A percentile compares a stretch with the other conserved stretches of the same genome.
Evolutionary conservation across 30 jellyfish, hydroid and myxozoan genomes (phyloP).

Genomic region (Sanderia malayensis): DNA sequence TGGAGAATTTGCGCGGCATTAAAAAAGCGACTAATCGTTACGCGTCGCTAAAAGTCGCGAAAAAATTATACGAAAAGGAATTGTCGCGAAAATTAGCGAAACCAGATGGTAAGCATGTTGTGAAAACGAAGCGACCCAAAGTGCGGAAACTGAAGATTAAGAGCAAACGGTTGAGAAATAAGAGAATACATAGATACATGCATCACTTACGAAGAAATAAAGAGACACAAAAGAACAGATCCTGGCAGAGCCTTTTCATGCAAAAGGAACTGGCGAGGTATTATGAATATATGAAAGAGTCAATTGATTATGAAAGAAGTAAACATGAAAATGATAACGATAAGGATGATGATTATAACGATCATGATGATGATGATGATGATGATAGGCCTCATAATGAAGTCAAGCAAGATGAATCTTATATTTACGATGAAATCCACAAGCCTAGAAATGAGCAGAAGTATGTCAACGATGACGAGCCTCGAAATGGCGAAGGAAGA

Average conservation of each 20-base stretch:
- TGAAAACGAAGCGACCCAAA: not conserved
- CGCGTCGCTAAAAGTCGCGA: not conserved
- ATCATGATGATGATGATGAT: conserved; percentile 12
- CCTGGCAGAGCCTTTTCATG: too few relatives aligned
- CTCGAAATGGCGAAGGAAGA: too few relatives aligned
- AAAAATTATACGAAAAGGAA: not conserved
- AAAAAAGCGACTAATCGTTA: not conserved
- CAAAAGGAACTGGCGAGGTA: too few relatives aligned
- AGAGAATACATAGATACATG: too few relatives aligned
- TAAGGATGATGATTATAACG: conserved; percentile 7
- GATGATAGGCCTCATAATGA: too few relatives aligned
- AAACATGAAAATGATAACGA: not conserved
- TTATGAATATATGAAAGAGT: not conserved
- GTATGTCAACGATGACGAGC: too few relatives aligned
- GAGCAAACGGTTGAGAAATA: not conserved
- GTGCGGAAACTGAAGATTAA: not conserved
- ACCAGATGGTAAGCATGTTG: not conserved
- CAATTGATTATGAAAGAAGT: not conserved
- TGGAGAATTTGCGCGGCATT: not conserved
- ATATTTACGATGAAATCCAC: too few relatives aligned
- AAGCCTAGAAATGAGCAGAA: too few relatives aligned
- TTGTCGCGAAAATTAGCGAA: not conserved
- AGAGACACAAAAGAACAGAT: too few relatives aligned
- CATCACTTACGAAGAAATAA: too few relatives aligned
- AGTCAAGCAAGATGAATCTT: too few relatives aligned